These are phyloP conservation scores for Menidia beryllina DNA, from an alignment of 2,113 vertebrate genomes.

Conservation along the genomic window DNA sequence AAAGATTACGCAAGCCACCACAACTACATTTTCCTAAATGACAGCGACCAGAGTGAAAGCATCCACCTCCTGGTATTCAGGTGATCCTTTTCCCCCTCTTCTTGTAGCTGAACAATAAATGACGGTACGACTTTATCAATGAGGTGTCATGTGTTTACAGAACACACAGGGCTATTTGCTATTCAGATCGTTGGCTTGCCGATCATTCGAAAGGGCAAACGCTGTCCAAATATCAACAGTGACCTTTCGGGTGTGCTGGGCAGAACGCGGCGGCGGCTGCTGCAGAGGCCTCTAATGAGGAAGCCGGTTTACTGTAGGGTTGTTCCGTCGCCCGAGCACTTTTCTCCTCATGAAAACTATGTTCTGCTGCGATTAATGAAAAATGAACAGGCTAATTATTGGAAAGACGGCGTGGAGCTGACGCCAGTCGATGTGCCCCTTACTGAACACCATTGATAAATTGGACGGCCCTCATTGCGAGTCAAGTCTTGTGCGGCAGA, in stretches of 20 bases:
- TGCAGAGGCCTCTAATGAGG: slow-evolving; percentile 73
- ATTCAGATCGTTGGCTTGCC: slow-evolving; percentile 71
- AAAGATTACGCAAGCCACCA: too few relatives aligned
- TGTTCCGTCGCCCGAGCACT: not conserved
- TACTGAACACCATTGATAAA: slow-evolving; percentile 54
- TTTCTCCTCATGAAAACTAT: slow-evolving; percentile 43
- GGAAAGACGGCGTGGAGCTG: slow-evolving; percentile 15
- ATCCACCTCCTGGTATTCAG: not conserved
- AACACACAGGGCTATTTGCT: slow-evolving; percentile 71
- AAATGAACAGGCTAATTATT: slow-evolving; percentile 58
- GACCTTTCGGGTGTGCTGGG: slow-evolving; percentile 82
- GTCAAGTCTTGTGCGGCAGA: slow-evolving; percentile 54
- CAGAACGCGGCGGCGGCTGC: slow-evolving; percentile 51
- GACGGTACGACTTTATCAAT: slow-evolving; percentile 36
- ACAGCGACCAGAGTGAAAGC: not conserved
- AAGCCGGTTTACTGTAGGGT: slow-evolving; percentile 46
- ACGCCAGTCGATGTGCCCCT: slow-evolving; percentile 61
- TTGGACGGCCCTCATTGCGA: slow-evolving; percentile 17
- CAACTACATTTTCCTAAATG: too few relatives aligned
- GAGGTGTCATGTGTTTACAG: slow-evolving; percentile 61
- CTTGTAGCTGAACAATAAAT: slow-evolving; percentile 20
- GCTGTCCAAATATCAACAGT: slow-evolving; percentile 85
- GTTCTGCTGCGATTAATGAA: slow-evolving; percentile 50
- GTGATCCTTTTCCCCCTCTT: slow-evolving; percentile 26
- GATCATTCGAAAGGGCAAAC: slow-evolving; percentile 81